These are phyloP conservation scores for Nyctalus aviator DNA, from an alignment of 2,797 vertebrate genomes.

Conservation along the genomic window DNA sequence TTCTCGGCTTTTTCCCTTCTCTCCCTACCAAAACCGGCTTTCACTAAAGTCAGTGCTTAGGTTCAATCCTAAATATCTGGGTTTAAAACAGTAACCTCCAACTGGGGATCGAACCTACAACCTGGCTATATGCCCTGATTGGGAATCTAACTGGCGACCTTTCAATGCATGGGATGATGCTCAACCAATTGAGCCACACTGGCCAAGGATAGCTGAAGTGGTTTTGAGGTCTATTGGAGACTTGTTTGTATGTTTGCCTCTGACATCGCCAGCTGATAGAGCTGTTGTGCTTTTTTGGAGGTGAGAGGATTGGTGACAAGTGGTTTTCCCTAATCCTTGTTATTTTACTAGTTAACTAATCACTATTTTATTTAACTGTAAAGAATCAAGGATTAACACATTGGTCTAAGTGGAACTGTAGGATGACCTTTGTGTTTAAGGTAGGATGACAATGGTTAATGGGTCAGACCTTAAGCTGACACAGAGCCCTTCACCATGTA, in stretches of 20 bases:
- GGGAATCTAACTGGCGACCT: too few species aligned
- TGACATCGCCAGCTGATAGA: not conserved
- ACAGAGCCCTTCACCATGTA: not conserved
- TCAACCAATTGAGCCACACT: too few species aligned
- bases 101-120: too few species aligned
- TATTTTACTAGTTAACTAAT: constrained; percentile 46
- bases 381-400: constrained; percentile 20
- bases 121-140: too few species aligned
- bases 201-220: not conserved
- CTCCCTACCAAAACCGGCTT: not conserved
- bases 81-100: not conserved
- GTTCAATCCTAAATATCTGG: constrained; percentile 35
- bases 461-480: not conserved
- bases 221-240: not conserved
- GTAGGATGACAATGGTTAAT: not conserved
- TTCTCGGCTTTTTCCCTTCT: not conserved
- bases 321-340: constrained; percentile 20
- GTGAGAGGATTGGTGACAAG: not conserved
- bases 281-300: not conserved
- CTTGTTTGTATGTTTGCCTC: constrained; percentile 1
- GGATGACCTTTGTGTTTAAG: constrained; percentile 21
- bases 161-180: too few species aligned
- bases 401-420: not conserved
- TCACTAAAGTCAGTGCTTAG: not conserved
- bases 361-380: not conserved